Evolutionary conservation across 2,797 vertebrate genomes (phyloP), one percentile per base, ranked within the genome.

Genomic region (Erethizon dorsatum): DNA sequence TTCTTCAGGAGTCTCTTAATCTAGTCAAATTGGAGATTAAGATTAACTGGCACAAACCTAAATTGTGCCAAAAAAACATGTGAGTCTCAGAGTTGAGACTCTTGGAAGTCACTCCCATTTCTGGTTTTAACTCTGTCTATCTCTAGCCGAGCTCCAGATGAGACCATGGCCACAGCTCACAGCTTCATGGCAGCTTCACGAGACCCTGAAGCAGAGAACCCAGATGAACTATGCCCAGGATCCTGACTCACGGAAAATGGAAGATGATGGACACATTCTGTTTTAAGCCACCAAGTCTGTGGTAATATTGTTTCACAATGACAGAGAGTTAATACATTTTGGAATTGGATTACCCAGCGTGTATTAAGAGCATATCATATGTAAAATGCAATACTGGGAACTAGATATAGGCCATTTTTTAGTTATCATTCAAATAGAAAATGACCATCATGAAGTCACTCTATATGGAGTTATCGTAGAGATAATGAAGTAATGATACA

Each of bases 121-220:
- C 83, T 78, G 71, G 26, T 88, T 71, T 92, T 59, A 78, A 57
- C 56, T 63, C 92, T 93, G n/a, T 77, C 41, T 54, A 0, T 94
- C 69, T 7, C 61, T 50, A 63, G 37, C 8, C 2, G 37, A 83
- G 22, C 17, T 17, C 67, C 54, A 45, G 59, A 67, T 56, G 75
- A 96, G 67, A 79, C 41, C 13, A 73, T 8, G 57, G 18, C 24
- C 28, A 69, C 33, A 87, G 33, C 1, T 20, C 52, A 22, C 6
- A 54, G 11, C 69, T 56, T 41, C 61, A 28, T 3, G 22, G 5
- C 7, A 37, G 15, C 56, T 65, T 69, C n/a, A 18, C 37, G 22
- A 61, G n/a, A 83, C 47, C 28, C 2, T 6, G 31, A 69, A 47
- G 24, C 12, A 33, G 20, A 56, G 17, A 67, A 31, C 10, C 26